phyloP scores from a whole-genome alignment of 1,140 invertebrate species.

The Euura saliciscinereae region DNA sequence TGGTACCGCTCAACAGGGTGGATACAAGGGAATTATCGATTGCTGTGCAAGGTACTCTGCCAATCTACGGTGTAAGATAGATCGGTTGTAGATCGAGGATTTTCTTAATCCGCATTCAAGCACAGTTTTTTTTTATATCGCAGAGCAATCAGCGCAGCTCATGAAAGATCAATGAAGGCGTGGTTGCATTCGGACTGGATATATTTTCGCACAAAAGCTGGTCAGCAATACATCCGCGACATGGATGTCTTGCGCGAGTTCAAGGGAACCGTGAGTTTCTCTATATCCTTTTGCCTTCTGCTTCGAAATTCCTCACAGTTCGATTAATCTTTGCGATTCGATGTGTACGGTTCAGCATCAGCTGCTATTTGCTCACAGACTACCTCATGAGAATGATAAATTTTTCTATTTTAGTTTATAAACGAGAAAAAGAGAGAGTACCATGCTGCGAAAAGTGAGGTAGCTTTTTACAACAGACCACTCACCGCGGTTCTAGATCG shows the following conservation, averaged over 20 bases:
- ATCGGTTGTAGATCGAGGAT: background rate
- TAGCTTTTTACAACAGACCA: constrained; percentile 17
- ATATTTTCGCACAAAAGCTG: constrained; percentile 58
- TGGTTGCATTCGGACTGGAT: constrained; percentile 66
- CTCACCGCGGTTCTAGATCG: constrained; percentile 28
- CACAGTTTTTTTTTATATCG: background rate
- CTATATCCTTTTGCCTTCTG: background rate
- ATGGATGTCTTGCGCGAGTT: constrained; percentile 63
- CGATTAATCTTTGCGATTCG: too few relatives aligned
- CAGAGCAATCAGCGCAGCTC: constrained; percentile 54
- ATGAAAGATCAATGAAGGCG: constrained; percentile 64
- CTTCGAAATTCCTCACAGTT: too few relatives aligned
- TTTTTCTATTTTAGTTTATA: constrained; percentile 43
- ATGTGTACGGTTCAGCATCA: too few relatives aligned
- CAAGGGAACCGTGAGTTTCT: constrained; percentile 54
- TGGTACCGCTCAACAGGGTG: constrained; percentile 22
- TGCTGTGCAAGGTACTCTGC: constrained; percentile 28
- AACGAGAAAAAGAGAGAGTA: constrained; percentile 55
- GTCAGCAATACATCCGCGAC: constrained; percentile 56
- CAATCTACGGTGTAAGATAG: background rate
- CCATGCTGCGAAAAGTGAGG: constrained; percentile 18
- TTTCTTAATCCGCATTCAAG: background rate
- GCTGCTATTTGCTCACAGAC: constrained; percentile 26
- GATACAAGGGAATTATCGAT: constrained; percentile 26
- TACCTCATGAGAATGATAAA: too few relatives aligned